These are phyloP conservation scores for Speoplatyrhinus poulsoni DNA, from an alignment of 2,113 vertebrate genomes.

Conservation along the genomic window DNA sequence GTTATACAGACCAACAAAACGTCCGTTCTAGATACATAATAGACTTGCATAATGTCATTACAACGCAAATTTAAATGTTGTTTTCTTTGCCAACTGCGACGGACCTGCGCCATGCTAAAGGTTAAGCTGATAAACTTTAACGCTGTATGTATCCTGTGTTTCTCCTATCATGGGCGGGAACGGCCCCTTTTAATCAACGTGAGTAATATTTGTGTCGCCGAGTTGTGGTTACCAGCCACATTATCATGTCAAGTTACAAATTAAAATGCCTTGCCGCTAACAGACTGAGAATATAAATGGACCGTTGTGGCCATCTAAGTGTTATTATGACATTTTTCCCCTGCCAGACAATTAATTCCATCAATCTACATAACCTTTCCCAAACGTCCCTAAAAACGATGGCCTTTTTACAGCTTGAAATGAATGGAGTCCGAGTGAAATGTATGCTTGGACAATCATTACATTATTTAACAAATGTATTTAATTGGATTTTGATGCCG, in stretches of 20 bases:
- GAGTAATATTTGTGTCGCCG: slow-evolving; percentile 72
- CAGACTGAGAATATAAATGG: slow-evolving; percentile 73
- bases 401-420: slow-evolving; percentile 76
- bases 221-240: slow-evolving; percentile 64
- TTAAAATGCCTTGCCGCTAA: slow-evolving; percentile 76
- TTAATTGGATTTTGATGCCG: slow-evolving; percentile 78
- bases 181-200: slow-evolving; percentile 75
- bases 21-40: slow-evolving; percentile 41
- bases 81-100: slow-evolving; percentile 1
- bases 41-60: slow-evolving; percentile 29
- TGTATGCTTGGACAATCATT: slow-evolving; percentile 77
- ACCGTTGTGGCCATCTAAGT: slow-evolving; percentile 77
- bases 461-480: slow-evolving; percentile 79
- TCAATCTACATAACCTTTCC: slow-evolving; percentile 81
- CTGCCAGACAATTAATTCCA: slow-evolving; percentile 79
- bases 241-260: slow-evolving; percentile 81
- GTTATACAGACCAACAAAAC: slow-evolving; percentile 8
- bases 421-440: slow-evolving; percentile 72
- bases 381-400: slow-evolving; percentile 70
- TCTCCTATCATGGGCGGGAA: slow-evolving; percentile 47
- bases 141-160: slow-evolving; percentile 52
- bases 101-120: slow-evolving; percentile 48
- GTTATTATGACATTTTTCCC: slow-evolving; percentile 79
- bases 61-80: slow-evolving; percentile 22
- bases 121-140: slow-evolving; percentile 61